A percentile compares a stretch with the other conserved stretches of the same genome.
These are phyloP conservation scores for Ganaspis sp. DNA, from an alignment of 1,140 invertebrate genomes.

Conservation along the genomic window DNA sequence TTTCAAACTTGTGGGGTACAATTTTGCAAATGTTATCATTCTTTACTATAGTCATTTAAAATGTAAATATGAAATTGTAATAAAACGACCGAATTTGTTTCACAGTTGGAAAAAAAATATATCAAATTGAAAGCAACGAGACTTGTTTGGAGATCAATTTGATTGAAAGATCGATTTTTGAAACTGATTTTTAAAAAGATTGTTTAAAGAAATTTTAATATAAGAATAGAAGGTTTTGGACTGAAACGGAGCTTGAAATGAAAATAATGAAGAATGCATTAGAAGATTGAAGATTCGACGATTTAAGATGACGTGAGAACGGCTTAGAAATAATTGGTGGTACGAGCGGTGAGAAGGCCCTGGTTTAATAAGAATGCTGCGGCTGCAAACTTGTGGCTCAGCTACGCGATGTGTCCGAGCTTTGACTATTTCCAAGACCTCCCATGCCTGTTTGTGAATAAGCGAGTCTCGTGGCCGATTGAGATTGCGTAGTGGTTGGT, in stretches of 20 bases:
- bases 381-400: conserved; percentile 75
- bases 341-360: conserved; percentile 13
- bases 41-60: too few relatives aligned
- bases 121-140: too few relatives aligned
- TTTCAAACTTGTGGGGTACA: too few relatives aligned
- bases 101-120: too few relatives aligned
- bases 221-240: conserved; percentile 16
- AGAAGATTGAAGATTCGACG: background rate
- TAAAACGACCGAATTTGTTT: too few relatives aligned
- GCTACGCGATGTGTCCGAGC: conserved; percentile 73
- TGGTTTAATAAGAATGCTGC: conserved; percentile 73
- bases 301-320: conserved; percentile 13
- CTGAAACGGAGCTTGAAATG: conserved; percentile 13
- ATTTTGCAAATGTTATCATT: too few relatives aligned
- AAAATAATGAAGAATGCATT: background rate
- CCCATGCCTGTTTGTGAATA: conserved; percentile 70
- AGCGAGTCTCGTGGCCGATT: conserved; percentile 66
- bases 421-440: conserved; percentile 71
- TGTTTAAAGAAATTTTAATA: conserved; percentile 5
- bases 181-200: too few relatives aligned
- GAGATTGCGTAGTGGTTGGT: conserved; percentile 58
- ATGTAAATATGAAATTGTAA: too few relatives aligned
- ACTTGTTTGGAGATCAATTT: too few relatives aligned
- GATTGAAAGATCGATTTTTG: too few relatives aligned
- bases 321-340: conserved; percentile 19